Conservation (phyloP, 1,140 invertebrate species). For the Heliothis subflexa region DNA sequence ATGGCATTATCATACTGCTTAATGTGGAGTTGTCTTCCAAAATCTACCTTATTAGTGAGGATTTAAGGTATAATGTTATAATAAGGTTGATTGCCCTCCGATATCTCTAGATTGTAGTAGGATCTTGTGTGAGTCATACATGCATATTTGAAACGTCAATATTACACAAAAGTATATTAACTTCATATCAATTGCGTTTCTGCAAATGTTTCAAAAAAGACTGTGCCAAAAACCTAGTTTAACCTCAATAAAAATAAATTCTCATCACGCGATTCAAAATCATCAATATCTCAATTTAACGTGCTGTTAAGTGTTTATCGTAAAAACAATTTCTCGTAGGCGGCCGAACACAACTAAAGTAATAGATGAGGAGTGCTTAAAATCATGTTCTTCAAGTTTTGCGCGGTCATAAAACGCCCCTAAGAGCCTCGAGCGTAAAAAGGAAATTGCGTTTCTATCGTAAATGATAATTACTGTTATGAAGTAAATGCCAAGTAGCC, state of each 20-base stretch:
- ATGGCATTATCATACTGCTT: no score
- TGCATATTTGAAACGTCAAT: no score
- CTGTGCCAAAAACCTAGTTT: background rate
- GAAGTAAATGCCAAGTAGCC: conserved; percentile 55
- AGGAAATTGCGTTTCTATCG: conserved; percentile 67
- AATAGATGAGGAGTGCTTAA: conserved; percentile 33
- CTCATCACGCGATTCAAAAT: background rate
- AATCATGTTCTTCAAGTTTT: conserved; percentile 44
- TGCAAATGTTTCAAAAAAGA: background rate
- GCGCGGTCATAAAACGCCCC: conserved; percentile 49
- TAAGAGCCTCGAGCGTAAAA: conserved; percentile 53
- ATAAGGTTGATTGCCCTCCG: no score
- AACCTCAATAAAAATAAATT: background rate
- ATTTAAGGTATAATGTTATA: no score
- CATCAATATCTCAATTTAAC: background rate
- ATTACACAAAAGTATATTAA: no score
- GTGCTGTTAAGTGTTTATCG: conserved; percentile 21
- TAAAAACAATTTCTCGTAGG: conserved; percentile 34
- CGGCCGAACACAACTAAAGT: conserved; percentile 18
- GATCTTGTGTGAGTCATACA: no score
- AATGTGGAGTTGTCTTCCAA: no score
- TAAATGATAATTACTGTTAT: conserved; percentile 68
- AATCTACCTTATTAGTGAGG: no score
- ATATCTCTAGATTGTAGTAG: no score
- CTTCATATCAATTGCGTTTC: no score